Evolutionary conservation across 2,888 invertebrate genomes (phyloP), one percentile per base, ranked within the genome.

Genomic region (Hedya salicella): DNA sequence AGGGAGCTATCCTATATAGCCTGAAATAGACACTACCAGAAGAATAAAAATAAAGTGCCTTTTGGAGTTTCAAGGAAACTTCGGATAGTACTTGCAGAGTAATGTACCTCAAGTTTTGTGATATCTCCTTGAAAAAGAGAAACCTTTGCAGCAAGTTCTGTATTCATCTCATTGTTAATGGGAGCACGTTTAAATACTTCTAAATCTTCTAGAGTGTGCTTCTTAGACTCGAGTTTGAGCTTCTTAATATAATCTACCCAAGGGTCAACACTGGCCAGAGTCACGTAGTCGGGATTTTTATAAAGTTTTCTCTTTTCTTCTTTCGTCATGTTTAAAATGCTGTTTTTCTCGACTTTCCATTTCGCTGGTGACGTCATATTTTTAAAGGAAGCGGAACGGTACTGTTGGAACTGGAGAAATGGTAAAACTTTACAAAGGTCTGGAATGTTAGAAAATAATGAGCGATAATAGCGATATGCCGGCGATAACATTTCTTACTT

Each of bases 111-210:
- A 50, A 98, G 88, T 57, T 93, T 93, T 0, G 97, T 98, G 21
- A 98, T 97, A 80, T 98, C 97, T 1, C 97, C 97, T 79, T 88
- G 89, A 90, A 94, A 96, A 67, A 95, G 85, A 6, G 95, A 94
- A 49, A 96, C 91, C 81, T 94, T 95, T n/a, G 93, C 85, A 4
- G 91, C 85, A n/a, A 95, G 75, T 0, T 74, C 71, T 36, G 79
- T 79, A 75, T 94, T 93, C 69, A 85, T 81, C 0, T 79, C 71
- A 0, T 72, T 49, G 70, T 93, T 78, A 32, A 91, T 73, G 62
- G 77, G 76, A 48, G 82, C 76, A 67, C 87, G 86, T 14, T 81
- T 76, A 25, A 87, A 86, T 69, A 89, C 83, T 0, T 70, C 78
- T 0, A 85, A 52, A 62, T 92, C 92, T 62, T 90, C 88, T n/a